phyloP scores from a whole-genome alignment of 2,797 vertebrate species.

The Pseudotriccus pelzelni region DNA sequence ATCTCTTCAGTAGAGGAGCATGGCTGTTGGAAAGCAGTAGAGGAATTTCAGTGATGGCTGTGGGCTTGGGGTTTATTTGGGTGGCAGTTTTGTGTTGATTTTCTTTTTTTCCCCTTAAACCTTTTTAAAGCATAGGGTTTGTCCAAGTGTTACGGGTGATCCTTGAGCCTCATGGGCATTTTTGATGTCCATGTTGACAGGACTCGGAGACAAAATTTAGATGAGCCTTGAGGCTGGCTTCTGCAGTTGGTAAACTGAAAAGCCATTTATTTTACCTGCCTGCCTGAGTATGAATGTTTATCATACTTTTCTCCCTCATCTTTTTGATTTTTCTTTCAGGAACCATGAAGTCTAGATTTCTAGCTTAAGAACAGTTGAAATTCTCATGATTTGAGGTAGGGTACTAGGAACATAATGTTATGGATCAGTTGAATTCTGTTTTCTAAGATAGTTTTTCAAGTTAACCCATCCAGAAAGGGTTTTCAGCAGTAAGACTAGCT shows the following conservation, averaged over 20 bases:
- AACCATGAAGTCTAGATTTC: background rate
- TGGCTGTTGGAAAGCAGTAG: background rate
- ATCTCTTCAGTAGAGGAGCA: background rate
- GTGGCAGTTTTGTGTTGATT: fast-evolving
- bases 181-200: background rate
- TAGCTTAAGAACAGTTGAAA: background rate
- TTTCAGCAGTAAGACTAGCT: background rate
- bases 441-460: background rate
- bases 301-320: background rate
- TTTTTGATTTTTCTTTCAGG: background rate
- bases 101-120: background rate
- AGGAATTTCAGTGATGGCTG: background rate
- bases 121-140: background rate
- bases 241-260: background rate
- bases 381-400: background rate
- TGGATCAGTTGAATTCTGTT: background rate
- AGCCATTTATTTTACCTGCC: background rate
- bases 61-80: background rate
- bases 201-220: background rate
- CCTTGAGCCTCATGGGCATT: background rate
- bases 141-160: background rate
- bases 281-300: background rate
- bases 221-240: background rate
- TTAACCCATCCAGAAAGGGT: background rate
- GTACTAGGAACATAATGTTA: background rate